Conservation (phyloP, 2,888 invertebrate genomes). For the Brachyopa scutellaris region DNA sequence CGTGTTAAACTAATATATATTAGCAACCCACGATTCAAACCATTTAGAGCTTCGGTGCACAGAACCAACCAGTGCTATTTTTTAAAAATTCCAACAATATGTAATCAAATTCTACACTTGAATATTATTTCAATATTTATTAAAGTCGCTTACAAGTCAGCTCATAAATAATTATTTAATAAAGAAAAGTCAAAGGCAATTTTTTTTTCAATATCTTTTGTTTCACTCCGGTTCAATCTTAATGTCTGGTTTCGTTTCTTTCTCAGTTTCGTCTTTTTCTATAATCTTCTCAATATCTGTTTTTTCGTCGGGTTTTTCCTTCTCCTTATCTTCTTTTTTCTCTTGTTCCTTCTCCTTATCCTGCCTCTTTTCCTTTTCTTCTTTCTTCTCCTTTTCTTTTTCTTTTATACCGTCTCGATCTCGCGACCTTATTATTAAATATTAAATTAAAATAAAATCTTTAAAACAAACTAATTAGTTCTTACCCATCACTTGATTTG, state of each 20-base stretch:
- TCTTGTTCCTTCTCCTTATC: conserved; percentile 65
- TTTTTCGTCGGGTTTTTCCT: conserved; percentile 67
- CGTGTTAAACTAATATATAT: too few species aligned
- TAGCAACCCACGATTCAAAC: too few species aligned
- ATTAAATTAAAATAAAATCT: neutral
- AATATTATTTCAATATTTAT: conserved; percentile 24
- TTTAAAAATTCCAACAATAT: too few species aligned
- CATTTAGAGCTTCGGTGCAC: too few species aligned
- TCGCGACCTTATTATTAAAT: conserved; percentile 64
- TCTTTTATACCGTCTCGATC: conserved; percentile 73
- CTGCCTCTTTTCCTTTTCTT: conserved; percentile 46
- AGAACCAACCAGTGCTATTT: too few species aligned
- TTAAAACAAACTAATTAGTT: neutral
- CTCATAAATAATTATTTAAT: conserved; percentile 13
- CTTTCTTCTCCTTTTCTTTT: conserved; percentile 66
- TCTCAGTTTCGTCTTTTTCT: conserved; percentile 26
- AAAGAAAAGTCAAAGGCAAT: conserved; percentile 13
- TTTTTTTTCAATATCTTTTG: conserved; percentile 8
- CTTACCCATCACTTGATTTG: conserved; percentile 70
- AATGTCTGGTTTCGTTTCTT: conserved; percentile 33
- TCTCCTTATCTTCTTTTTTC: conserved; percentile 68
- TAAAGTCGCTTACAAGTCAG: conserved; percentile 31
- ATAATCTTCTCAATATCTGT: conserved; percentile 23
- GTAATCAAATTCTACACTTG: too few species aligned
- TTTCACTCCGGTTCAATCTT: conserved; percentile 30